Evolutionary conservation across 1,140 invertebrate genomes (phyloP), one percentile per base, ranked within the genome.

Genomic region (Phymastichus coffea): DNA sequence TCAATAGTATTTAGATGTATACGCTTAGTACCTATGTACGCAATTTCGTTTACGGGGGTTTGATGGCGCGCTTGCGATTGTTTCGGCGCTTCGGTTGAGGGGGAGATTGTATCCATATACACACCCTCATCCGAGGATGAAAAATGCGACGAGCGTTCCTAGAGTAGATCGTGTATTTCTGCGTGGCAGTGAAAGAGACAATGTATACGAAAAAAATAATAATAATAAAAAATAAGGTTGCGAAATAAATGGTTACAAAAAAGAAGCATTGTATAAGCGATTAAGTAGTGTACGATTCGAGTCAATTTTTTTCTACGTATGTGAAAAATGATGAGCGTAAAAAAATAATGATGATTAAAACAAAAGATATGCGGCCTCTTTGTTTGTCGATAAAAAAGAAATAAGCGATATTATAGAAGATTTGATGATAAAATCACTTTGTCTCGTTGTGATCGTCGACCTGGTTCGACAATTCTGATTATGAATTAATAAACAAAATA

Each of bases 401-500:
- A n/a, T n/a, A n/a, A 64, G 57, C 56, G 66, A 72, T 69, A 69
- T 22, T 66, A 64, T 55, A 67, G 40, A 69, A 41, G 41, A 51
- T 23, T 41, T 64, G 57, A 67, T 63, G 66, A 62, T 64, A 57
- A 58, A 66, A 66, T 52, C 75, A 72, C 61, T 78, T 78, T 77
- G 75, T 78, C 75, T 79, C 69, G 75, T 78, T 79, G 77, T 79
- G 74, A 78, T 78, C 70, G 69, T 66, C 69, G 73, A 70, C 62
- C 41, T 47, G 30, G 69, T 66, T 68, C 73, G 71, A 57, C 69
- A 70, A 72, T 63, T 72, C 75, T 74, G 66, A 75, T 71, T 63
- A 74, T 54, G 46, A 60, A 60, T 41, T 17, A 60, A 77, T 76
- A 73, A 76, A 75, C 47, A 59, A 41, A 61, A 68, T 61, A 59